Base-by-base conservation (phyloP, 2,113 vertebrate species). In the Syngnathoides biaculeatus region DNA sequence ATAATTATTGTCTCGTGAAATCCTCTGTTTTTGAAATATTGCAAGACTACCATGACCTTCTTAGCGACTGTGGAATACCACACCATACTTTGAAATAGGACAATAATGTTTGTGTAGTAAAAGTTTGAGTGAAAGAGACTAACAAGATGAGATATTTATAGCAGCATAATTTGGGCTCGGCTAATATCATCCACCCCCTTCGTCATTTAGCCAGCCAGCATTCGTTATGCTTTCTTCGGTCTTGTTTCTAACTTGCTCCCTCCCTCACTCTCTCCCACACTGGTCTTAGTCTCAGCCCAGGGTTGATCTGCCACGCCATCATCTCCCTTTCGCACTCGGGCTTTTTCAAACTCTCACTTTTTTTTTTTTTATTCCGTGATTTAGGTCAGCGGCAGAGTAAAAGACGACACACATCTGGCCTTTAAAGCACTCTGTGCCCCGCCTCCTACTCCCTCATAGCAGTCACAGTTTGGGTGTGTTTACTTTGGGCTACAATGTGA, bases 351-450 rank as follows among this genome's bases (percentile, higher is more conserved):
- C 67, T 72, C 74, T 70, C 69, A 76, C 77, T 75, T 71, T 88
- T 67, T 82, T 77, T 75, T 71, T 88, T 67, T 82, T 77, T 78
- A 78, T 89, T 90, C 87, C 69, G 73, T 87, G 87, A 91, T 91
- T 89, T 91, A 87, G 90, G 89, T 92, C 91, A 91, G 80, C 67
- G 84, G 65, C 83, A 87, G 86, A 89, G 85, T 89, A 90, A 89
- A 84, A 87, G 78, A 89, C 87, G 81, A 83, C 81, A 85, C 87
- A 87, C 82, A 87, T 84, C 85, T 90, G 90, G 74, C 82, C 86
- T 87, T 85, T 84, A 87, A 90, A 88, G 80, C 70, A 8, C 13
- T 30, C 64, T 71, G 68, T 57, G 68, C 72, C 71, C 65, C 45
- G 3, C 39, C 60, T 12, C 15, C 8, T 1, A 14, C 60, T 42